Percentiles rank a stretch among this genome's conserved stretches.
These are phyloP conservation scores for Oryzias celebensis DNA, from an alignment of 2,113 vertebrate genomes.

Conservation along the genomic window DNA sequence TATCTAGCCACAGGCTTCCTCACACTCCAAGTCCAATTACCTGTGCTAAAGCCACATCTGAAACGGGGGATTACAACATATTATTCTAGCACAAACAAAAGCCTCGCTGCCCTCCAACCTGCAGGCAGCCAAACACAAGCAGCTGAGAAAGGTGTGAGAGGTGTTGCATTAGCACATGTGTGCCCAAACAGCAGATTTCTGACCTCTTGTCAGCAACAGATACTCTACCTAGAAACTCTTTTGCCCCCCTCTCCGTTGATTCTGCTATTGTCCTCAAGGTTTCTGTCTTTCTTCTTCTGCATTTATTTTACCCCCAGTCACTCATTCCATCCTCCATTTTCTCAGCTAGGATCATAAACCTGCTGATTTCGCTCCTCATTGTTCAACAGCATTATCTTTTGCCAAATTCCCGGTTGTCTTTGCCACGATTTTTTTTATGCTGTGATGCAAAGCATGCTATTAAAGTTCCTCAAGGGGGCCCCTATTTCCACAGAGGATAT, in stretches of 20 bases:
- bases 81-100: conserved; percentile 76
- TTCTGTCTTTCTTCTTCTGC: conserved; percentile 21
- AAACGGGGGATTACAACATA: conserved; percentile 72
- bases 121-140: conserved; percentile 55
- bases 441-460: conserved; percentile 35
- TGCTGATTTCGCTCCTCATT: too few species aligned
- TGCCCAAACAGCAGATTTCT: conserved; percentile 75
- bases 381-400: too few species aligned
- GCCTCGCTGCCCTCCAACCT: conserved; percentile 69
- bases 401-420: conserved; percentile 24
- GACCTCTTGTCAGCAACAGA: conserved; percentile 72
- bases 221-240: conserved; percentile 55
- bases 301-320: too few species aligned
- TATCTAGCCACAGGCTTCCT: conserved; percentile 54
- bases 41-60: conserved; percentile 70
- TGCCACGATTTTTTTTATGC: conserved; percentile 18
- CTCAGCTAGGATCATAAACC: conserved; percentile 12
- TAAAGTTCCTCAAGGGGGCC: conserved; percentile 33
- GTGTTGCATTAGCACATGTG: conserved; percentile 84
- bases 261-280: conserved; percentile 35
- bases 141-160: conserved; percentile 67
- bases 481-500: conserved; percentile 20
- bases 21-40: conserved; percentile 75
- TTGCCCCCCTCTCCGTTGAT: conserved; percentile 22
- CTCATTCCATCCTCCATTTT: conserved; percentile 30